phyloP scores from a whole-genome alignment of 2,888 invertebrate genomes.

The Portevinia maculata region DNA sequence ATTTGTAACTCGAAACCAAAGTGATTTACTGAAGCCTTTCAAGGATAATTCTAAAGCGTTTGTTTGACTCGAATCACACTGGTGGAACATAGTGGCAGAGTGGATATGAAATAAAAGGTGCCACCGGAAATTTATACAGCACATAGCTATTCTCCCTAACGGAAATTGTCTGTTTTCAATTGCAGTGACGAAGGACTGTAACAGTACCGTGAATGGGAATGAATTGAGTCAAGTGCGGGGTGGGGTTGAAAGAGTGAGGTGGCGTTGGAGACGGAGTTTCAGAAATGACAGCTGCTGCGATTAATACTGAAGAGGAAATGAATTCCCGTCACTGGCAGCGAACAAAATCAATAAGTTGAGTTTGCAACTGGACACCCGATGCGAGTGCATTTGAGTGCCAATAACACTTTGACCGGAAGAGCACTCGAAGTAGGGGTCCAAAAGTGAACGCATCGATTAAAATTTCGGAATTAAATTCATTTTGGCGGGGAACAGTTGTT shows the following conservation, averaged over 20 bases:
- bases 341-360: constrained; percentile 54
- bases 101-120: constrained; percentile 67
- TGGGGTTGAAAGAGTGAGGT: constrained; percentile 8
- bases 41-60: constrained; percentile 61
- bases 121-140: constrained; percentile 68
- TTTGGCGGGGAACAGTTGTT: too few species aligned
- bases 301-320: constrained; percentile 49
- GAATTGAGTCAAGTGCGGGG: constrained; percentile 34
- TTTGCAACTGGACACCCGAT: constrained; percentile 63
- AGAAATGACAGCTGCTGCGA: constrained; percentile 12
- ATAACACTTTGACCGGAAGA: too few species aligned
- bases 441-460: too few species aligned
- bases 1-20: constrained; percentile 64
- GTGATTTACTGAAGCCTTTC: constrained; percentile 68
- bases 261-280: background rate
- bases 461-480: too few species aligned
- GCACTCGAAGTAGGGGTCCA: too few species aligned
- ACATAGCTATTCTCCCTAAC: constrained; percentile 63
- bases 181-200: constrained; percentile 40
- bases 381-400: background rate
- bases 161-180: constrained; percentile 74
- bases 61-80: constrained; percentile 4
- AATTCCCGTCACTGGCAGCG: constrained; percentile 34
- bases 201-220: constrained; percentile 39
- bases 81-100: background rate